Percentiles rank a stretch among this genome's conserved stretches.
Conservation (phyloP, 2,888 invertebrate species). For the Hypercompe scribonia region DNA sequence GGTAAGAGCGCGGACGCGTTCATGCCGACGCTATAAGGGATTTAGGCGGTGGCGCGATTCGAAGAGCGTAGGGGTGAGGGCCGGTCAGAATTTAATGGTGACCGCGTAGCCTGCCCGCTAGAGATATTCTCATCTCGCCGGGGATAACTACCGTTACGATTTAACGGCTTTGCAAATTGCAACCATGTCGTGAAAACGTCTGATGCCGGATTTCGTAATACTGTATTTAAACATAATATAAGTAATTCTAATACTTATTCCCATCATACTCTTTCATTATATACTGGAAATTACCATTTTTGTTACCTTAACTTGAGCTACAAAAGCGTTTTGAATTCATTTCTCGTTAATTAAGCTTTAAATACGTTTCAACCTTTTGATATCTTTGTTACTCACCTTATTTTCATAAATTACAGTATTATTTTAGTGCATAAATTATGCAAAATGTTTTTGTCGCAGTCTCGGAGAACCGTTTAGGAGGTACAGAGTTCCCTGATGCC, state of each 20-base stretch:
- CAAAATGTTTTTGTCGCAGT: conserved; percentile 73
- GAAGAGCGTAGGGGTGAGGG: conserved; percentile 38
- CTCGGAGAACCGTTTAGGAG: conserved; percentile 64
- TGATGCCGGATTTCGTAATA: conserved; percentile 42
- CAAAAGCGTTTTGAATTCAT: conserved; percentile 54
- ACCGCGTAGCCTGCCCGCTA: conserved; percentile 61
- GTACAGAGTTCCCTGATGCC: conserved; percentile 43
- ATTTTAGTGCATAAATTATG: conserved; percentile 73
- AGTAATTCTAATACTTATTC: conserved; percentile 35
- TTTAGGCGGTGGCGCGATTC: conserved; percentile 45
- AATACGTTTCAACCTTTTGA: conserved; percentile 51
- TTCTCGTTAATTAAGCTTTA: conserved; percentile 55
- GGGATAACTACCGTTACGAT: conserved; percentile 67
- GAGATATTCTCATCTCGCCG: conserved; percentile 69
- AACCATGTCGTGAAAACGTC: conserved; percentile 55
- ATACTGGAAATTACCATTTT: conserved; percentile 42
- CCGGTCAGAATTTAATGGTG: conserved; percentile 66
- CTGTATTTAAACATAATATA: conserved; percentile 25
- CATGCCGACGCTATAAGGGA: conserved; percentile 42
- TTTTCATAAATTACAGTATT: conserved; percentile 66
- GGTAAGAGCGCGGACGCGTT: conserved; percentile 41
- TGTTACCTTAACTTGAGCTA: conserved; percentile 38
- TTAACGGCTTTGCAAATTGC: conserved; percentile 66
- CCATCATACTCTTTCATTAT: conserved; percentile 33
- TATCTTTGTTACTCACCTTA: conserved; percentile 49